Base-by-base conservation (phyloP, 2,888 invertebrate genomes). In the Sinelater perroti region DNA sequence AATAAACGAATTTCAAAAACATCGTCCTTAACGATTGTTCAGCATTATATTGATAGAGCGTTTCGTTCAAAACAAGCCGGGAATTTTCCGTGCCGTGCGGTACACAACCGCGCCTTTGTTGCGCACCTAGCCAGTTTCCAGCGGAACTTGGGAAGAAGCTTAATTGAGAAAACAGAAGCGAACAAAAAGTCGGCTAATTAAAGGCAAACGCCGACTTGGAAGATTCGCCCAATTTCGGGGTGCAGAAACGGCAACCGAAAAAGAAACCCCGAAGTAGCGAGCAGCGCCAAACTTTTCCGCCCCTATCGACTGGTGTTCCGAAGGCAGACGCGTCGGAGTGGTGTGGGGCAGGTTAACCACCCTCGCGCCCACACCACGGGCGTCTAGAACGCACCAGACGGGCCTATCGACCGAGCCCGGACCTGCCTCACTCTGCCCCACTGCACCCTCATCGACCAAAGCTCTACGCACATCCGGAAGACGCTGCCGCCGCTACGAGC, bases 391-490 rank as follows among this genome's bases (percentile, higher is more conserved):
- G 66, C 63, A 66, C 70, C 70, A 71, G 71, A 71, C 70, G 66
- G 68, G 70, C 70, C 71, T 71, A 71, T 71, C 70, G 71, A 71
- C 71, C 66, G 60, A 60, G 60, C 67, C 71, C 68, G 71, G 70
- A 71, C 71, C 71, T 71, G 62, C 71, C 71, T 61, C 70, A 71
- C 71, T 67, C 57, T 69, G 70, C 69, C 69, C 70, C 70, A 70
- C 70, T 69, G 68, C 66, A 67, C 62, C 67, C 59, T 42, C 64
- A 67, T 64, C 68, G 65, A 65, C 64, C 66, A 45, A 60, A 60
- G 44, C 58, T 53, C 46, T 60, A 63, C 64, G 64, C 67, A 60
- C 64, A 61, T 60, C 63, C 66, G 62, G 66, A 63, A 62, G 64
- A 61, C 63, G 64, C 50, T 58, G 50, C 61, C 33, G 44, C 33